These are phyloP conservation scores for Alouatta palliata DNA, from an alignment of 2,113 vertebrate species.

Conservation along the genomic window DNA sequence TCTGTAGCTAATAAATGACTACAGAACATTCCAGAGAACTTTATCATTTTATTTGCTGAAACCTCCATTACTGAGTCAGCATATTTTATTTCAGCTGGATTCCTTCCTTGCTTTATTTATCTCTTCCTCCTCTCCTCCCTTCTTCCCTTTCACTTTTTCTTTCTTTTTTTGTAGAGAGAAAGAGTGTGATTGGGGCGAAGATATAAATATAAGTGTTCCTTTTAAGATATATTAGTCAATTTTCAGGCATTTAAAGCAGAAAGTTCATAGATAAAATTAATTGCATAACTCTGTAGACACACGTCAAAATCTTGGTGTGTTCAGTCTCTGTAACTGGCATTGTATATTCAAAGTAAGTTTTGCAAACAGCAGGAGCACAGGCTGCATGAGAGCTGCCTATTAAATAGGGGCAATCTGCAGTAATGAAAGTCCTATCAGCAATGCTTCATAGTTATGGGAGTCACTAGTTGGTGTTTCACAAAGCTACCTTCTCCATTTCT, in stretches of 20 bases:
- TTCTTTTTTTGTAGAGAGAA: not conserved
- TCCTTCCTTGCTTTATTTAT: not conserved
- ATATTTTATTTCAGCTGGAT: not conserved
- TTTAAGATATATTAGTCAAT: constrained; percentile 51
- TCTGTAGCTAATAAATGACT: constrained; percentile 58
- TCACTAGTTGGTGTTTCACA: not conserved
- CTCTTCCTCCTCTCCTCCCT: not conserved
- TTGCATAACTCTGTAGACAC: constrained; percentile 70
- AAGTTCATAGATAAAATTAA: constrained; percentile 80
- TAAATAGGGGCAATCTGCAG: constrained; percentile 53
- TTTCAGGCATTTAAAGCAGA: constrained; percentile 72
- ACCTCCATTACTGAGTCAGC: not conserved
- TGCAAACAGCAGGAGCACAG: constrained; percentile 67
- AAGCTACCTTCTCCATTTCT: not conserved
- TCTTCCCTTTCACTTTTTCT: not conserved
- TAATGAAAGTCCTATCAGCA: constrained; percentile 58
- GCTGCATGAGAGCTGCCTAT: constrained; percentile 61
- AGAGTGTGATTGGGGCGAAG: not conserved
- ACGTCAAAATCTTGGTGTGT: constrained; percentile 78
- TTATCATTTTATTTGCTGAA: not conserved
- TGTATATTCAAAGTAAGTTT: constrained; percentile 77
- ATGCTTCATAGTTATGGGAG: not conserved
- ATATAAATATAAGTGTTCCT: not conserved
- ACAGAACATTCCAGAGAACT: constrained; percentile 36
- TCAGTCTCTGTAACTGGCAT: constrained; percentile 57